A percentile compares a stretch with the other conserved stretches of the same genome.
These are phyloP conservation scores for Enteromius unitaeniatus DNA, from an alignment of 2,797 vertebrate species.

Conservation along the genomic window DNA sequence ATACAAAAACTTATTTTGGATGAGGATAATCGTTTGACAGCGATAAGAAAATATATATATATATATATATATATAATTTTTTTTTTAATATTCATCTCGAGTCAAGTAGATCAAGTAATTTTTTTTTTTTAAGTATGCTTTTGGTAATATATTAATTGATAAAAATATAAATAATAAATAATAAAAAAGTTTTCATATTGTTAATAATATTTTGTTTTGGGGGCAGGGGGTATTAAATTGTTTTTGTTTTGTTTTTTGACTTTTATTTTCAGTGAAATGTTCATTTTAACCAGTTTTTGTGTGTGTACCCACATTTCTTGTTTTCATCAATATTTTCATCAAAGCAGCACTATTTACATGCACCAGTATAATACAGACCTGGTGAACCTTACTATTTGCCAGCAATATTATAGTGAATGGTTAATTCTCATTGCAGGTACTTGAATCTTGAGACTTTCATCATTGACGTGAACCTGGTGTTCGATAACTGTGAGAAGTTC, in stretches of 20 bases:
- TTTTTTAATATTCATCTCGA: not conserved
- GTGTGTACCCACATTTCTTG: too few species aligned
- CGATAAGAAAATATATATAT: too few species aligned
- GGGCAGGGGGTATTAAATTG: too few species aligned
- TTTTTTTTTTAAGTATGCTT: not conserved
- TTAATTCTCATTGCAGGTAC: slow-evolving; percentile 76
- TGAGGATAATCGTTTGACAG: too few species aligned
- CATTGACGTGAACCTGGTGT: slow-evolving; percentile 88
- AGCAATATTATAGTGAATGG: not conserved
- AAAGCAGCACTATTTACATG: not conserved
- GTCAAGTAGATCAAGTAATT: not conserved
- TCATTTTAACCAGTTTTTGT: too few species aligned
- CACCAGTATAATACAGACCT: not conserved
- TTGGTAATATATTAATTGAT: not conserved
- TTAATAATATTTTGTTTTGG: not conserved
- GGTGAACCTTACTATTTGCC: not conserved
- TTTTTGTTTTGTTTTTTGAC: too few species aligned
- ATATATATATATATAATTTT: not conserved
- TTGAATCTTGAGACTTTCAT: slow-evolving; percentile 86
- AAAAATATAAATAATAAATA: not conserved
- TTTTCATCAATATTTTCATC: not conserved
- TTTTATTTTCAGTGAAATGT: too few species aligned
- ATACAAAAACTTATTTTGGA: too few species aligned
- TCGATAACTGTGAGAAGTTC: slow-evolving; percentile 93
- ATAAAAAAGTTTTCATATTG: too few species aligned